Percentiles rank a stretch among this genome's conserved stretches.
Conservation (phyloP, 2,888 invertebrate genomes). For the Ceriagrion tenellum region DNA sequence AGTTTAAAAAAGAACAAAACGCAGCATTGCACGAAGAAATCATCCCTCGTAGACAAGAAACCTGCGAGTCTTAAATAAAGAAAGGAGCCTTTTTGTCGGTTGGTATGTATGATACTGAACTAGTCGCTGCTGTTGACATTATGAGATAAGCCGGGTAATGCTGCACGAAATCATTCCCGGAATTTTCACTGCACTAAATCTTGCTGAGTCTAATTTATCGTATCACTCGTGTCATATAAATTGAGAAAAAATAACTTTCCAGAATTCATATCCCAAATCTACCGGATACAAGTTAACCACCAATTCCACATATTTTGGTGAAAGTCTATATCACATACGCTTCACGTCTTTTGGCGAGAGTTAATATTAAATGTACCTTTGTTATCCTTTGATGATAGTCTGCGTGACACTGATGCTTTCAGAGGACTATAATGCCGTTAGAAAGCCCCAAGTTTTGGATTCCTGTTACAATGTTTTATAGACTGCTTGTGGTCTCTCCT, state of each 20-base stretch:
- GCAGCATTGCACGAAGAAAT: too few species aligned
- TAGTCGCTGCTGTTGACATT: too few species aligned
- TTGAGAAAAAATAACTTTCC: too few species aligned
- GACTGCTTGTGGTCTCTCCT: too few species aligned
- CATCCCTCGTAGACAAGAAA: too few species aligned
- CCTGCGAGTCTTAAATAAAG: too few species aligned
- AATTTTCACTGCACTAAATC: not conserved
- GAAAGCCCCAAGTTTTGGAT: not conserved
- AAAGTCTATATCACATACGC: not conserved
- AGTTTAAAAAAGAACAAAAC: too few species aligned
- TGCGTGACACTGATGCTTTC: not conserved
- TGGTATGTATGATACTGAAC: too few species aligned
- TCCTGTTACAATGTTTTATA: too few species aligned
- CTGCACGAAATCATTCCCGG: too few species aligned
- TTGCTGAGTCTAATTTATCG: not conserved
- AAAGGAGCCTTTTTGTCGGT: too few species aligned
- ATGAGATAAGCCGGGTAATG: too few species aligned
- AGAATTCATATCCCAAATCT: not conserved
- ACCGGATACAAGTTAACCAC: not conserved
- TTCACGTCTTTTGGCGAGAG: not conserved
- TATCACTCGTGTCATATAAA: not conserved
- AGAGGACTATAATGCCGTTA: not conserved
- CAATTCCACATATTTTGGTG: not conserved
- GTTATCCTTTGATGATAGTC: not conserved
- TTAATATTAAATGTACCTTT: not conserved